Evolutionary conservation across 92 coral and sea anemone species (phyloP), one percentile per base, ranked within the genome.

Genomic region (Scolanthus callimorphus): DNA sequence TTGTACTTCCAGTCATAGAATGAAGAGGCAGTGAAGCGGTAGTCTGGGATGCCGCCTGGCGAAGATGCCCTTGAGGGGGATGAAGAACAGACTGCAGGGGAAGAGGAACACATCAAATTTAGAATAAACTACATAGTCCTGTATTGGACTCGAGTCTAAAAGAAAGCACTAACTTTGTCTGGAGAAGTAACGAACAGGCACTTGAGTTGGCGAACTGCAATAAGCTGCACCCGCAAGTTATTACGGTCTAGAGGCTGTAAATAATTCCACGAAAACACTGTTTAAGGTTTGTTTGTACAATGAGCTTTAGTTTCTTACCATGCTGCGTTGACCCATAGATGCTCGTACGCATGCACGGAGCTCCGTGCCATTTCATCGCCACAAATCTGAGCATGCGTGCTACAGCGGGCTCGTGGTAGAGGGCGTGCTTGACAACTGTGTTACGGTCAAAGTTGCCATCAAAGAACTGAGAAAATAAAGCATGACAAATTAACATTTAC

Each of bases 21-120:
- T 3, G 75, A 68, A 4, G 64, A 54, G 19, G 65, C 55, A 2
- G 75, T 56, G 26, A 68, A 68, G 15, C 65, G 13, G 49, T 68
- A 57, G 13, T 29, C 51, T 3, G 75, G 49, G 2, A 68, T 43
- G 10, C 25, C 13, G 6, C 75, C 75, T 29, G n/a, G n/a, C n/a
- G n/a, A n/a, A n/a, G n/a, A n/a, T n/a, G n/a, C n/a, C n/a, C n/a
- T n/a, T n/a, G n/a, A n/a, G n/a, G n/a, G n/a, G n/a, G n/a, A n/a
- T n/a, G n/a, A n/a, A n/a, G 58, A 49, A 12, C 59, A 49, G 1
- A 50, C 63, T 57, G 22, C 2, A 11, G 4, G 8, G 9, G 38
- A 31, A 3, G 3, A 3, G 0, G 27, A 57, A 3, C 11, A 12
- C 2, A 2, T 45, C 2, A 45, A 45, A 3, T 13, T 2, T 24